These are phyloP conservation scores for Arothron firmamentum DNA, from an alignment of 2,113 vertebrate species.

Conservation along the genomic window DNA sequence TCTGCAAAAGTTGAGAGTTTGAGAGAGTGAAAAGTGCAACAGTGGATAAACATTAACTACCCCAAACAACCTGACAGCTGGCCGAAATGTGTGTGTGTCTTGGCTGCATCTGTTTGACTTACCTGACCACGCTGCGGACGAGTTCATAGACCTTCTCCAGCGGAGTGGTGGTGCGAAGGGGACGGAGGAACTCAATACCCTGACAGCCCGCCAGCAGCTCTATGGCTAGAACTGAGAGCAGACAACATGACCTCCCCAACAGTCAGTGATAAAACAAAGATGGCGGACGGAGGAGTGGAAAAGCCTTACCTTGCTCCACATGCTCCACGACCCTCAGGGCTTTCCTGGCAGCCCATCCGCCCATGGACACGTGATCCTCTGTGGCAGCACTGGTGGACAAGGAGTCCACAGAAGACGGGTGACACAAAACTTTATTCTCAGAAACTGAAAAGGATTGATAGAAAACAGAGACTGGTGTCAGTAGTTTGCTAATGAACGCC, in stretches of 20 bases:
- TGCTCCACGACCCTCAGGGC: conserved; percentile 92
- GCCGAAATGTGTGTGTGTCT: conserved; percentile 37
- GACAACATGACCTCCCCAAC: conserved; percentile 7
- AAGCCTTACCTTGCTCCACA: conserved; percentile 86
- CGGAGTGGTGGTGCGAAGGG: conserved; percentile 91
- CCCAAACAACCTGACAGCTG: conserved; percentile 39
- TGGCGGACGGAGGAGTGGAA: background rate
- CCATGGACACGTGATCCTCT: conserved; percentile 98
- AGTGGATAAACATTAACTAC: conserved; percentile 65
- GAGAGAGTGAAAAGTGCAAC: conserved; percentile 18
- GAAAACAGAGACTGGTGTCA: background rate
- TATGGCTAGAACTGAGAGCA: conserved; percentile 85
- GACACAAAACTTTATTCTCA: conserved; percentile 95
- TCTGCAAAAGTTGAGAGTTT: conserved; percentile 60
- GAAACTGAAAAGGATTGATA: conserved; percentile 78
- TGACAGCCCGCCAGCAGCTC: conserved; percentile 95
- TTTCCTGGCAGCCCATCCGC: conserved; percentile 97
- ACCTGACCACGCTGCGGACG: conserved; percentile 94
- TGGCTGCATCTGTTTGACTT: conserved; percentile 71
- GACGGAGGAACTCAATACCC: conserved; percentile 97
- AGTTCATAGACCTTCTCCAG: conserved; percentile 98
- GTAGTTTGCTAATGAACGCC: background rate
- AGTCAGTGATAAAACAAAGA: no score
- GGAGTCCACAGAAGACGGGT: conserved; percentile 96
- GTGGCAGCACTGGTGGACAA: conserved; percentile 97